Conservation (phyloP, 2,888 invertebrate genomes). For the Morpho achilles region DNA sequence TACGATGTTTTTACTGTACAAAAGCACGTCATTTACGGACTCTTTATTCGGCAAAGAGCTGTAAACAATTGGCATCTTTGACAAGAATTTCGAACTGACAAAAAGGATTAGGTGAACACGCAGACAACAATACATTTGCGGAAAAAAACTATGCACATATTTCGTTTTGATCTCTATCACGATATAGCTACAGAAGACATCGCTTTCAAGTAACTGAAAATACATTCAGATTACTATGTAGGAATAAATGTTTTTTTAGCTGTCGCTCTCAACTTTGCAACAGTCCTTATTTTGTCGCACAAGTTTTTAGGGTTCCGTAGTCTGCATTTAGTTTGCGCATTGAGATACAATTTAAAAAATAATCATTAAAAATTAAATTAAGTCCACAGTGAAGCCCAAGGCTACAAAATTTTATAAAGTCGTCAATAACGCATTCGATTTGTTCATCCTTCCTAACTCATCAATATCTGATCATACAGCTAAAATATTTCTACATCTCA, state of each 20-base stretch:
- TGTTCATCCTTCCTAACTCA: no score
- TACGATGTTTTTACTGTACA: conserved; percentile 69
- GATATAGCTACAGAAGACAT: conserved; percentile 22
- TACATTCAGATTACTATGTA: conserved; percentile 7
- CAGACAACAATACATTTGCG: conserved; percentile 29
- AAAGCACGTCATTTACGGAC: conserved; percentile 64
- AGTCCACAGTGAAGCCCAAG: no score
- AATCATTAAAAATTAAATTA: no score
- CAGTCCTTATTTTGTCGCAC: conserved; percentile 44
- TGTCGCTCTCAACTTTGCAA: conserved; percentile 55
- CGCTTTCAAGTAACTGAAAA: conserved; percentile 27
- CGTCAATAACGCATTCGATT: no score
- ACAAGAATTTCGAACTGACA: conserved; percentile 63
- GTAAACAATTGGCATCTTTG: conserved; percentile 72
- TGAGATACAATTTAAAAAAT: no score
- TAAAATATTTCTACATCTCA: no score
- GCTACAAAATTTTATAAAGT: no score
- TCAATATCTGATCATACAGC: no score
- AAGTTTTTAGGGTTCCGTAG: conserved; percentile 19
- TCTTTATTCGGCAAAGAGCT: conserved; percentile 56
- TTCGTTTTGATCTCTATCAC: conserved; percentile 37
- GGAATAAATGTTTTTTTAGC: conserved; percentile 55
- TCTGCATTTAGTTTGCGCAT: not conserved
- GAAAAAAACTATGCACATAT: conserved; percentile 3
- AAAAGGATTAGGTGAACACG: conserved; percentile 61